Evolutionary conservation across 2,888 invertebrate species (phyloP), one percentile per base, ranked within the genome.

Genomic region (Drosophila peninsularis): DNA sequence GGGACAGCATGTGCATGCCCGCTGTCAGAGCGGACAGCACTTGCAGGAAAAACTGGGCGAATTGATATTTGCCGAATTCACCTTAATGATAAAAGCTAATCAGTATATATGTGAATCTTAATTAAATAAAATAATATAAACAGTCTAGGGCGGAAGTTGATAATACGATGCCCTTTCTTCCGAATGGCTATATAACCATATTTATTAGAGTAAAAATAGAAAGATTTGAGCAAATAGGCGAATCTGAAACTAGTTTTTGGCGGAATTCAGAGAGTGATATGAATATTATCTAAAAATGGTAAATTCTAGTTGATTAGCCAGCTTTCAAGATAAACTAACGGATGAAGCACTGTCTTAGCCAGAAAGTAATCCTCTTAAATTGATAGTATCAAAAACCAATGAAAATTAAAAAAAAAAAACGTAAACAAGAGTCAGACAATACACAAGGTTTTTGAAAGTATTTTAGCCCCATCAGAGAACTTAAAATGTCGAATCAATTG

Each of bases 51-150:
- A 96, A 96, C 92, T 97, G 97, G 92, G 94, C 95, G 77, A 94
- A 94, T 92, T 97, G 97, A 91, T 97, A 97, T 83, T 94, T 95
- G 55, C 97, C 97, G 91, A 96, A 97, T 91, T 97, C 96, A 56
- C 97, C 97, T 95, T 92, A 39, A 94, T 82, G 4, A 24, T 3
- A 21, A n/a, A 45, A 11, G 30, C 7, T 30, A 47, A 55, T 44
- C 13, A 30, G 24, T 47, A 4, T 21, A 41, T 47, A 32, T 34
- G 13, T 6, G 0, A 13, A 19, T 24, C 13, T 56, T 44, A 44
- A 56, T 54, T 41, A 41, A 30, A 41, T 27, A 13, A 9, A 17
- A 27, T 14, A 10, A 10, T 5, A 34, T 14, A 21, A 2, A 21
- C 19, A 5, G 49, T 34, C 34, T 50, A 11, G 27, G 17, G 17